Evolutionary conservation across 1,140 invertebrate species (phyloP), one percentile per base, ranked within the genome.

Genomic region (Pogonognathellus flavescens): DNA sequence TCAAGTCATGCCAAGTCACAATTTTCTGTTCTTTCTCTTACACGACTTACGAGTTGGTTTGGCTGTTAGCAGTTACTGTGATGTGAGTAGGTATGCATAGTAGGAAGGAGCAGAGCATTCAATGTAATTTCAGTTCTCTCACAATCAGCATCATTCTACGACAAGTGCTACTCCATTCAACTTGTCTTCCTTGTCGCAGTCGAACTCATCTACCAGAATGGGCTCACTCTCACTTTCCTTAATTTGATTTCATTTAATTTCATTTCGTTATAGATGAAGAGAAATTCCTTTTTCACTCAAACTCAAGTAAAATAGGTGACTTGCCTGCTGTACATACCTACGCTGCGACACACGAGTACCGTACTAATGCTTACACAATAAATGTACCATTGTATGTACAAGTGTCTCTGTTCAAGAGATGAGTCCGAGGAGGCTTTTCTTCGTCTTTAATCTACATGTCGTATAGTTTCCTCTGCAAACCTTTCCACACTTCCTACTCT

Each of bases 171-270:
- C 62, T 66, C 22, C 62, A 66, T 66, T 25, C 62, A 66, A 66
- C 11, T 25, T 14, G 62, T 25, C 62, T 18, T 25, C 62, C 25
- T 66, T 66, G 62, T 66, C 62, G 62, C 62, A 66, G 62, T 66
- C 62, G 14, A 31, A 66, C 20, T 66, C 62, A 31, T 66, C 62
- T 25, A 10, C 62, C 10, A 66, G 22, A 66, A 66, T 66, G 62
- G 62, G 62, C 22, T 31, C 62, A 66, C 62, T 66, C 62, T 66
- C 62, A 66, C 62, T 66, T 25, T 66, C 62, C 62, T 66, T 66
- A 66, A 66, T 66, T 66, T 66, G 62, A 66, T 66, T 66, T 66
- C 62, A 66, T 66, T 66, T 66, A 66, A 66, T 66, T 66, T 66
- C 62, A 66, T 66, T 66, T 66, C 62, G 62, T 25, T 66, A 66